Conservation (phyloP, 2,113 vertebrate species). For the Bubo blakistoni region DNA sequence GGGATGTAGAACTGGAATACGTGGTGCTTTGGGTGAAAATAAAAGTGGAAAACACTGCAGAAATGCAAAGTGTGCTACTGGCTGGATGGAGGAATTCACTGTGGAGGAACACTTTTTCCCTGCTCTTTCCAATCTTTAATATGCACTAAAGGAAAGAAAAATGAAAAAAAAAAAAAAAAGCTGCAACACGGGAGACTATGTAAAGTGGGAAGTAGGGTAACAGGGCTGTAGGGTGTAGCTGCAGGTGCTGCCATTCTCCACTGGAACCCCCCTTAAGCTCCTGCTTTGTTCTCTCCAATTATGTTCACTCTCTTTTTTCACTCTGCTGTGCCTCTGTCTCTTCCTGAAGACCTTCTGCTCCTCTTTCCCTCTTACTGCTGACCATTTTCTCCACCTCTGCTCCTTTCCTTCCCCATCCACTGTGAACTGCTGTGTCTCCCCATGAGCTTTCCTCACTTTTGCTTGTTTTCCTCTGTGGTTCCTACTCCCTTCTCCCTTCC, state of each 20-base stretch:
- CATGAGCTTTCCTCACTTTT: background rate
- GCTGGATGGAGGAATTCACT: background rate
- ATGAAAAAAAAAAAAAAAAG: too few relatives aligned
- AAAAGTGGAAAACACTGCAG: background rate
- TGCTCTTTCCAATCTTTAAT: background rate
- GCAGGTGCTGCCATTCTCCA: background rate
- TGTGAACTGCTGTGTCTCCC: rapidly evolving
- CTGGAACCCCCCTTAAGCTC: background rate
- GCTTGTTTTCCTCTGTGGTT: background rate
- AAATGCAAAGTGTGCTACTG: background rate
- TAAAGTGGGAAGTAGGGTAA: background rate
- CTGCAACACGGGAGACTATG: background rate
- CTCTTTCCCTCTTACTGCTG: background rate
- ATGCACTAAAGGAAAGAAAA: background rate
- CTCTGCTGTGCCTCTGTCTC: background rate
- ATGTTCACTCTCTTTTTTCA: background rate
- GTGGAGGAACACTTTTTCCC: background rate
- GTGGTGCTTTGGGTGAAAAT: background rate
- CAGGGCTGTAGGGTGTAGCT: background rate
- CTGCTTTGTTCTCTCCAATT: background rate
- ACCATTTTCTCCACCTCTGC: background rate
- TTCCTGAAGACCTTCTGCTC: background rate
- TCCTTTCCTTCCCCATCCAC: background rate
- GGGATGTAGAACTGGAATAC: background rate
- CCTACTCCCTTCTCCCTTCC: background rate